phyloP scores from a whole-genome alignment of 2,888 invertebrate species.

The Diadromus collaris region DNA sequence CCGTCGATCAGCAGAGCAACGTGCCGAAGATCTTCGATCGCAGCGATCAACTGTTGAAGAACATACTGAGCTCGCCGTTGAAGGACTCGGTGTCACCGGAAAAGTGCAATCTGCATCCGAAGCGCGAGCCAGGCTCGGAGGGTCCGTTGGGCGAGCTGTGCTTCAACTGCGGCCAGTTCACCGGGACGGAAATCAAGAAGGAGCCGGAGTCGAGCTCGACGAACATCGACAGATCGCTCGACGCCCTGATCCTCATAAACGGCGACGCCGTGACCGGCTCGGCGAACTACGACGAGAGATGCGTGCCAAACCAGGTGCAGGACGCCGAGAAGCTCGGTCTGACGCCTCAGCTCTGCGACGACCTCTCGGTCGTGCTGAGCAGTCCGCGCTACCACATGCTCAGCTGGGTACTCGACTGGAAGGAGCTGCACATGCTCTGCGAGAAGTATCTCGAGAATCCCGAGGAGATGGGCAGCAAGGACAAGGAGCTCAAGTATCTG shows the following conservation, averaged over 20 bases:
- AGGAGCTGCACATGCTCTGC: conserved; percentile 82
- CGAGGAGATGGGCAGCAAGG: conserved; percentile 84
- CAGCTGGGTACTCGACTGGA: conserved; percentile 86
- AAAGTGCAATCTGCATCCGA: conserved; percentile 68
- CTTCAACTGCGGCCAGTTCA: conserved; percentile 73
- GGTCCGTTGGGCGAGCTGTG: conserved; percentile 70
- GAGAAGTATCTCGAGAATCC: conserved; percentile 82
- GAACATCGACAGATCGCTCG: conserved; percentile 81
- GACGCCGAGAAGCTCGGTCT: conserved; percentile 86
- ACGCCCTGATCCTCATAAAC: conserved; percentile 81
- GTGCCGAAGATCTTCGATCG: conserved; percentile 68
- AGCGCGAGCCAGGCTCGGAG: conserved; percentile 58
- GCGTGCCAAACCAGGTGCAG: conserved; percentile 83
- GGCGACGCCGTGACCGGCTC: conserved; percentile 82
- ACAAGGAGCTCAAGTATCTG: conserved; percentile 88
- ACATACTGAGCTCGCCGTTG: conserved; percentile 67
- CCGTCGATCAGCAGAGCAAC: conserved; percentile 65
- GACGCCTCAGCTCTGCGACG: conserved; percentile 85
- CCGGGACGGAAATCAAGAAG: conserved; percentile 65
- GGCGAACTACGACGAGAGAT: conserved; percentile 84
- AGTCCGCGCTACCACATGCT: conserved; percentile 87
- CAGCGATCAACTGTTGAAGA: conserved; percentile 72
- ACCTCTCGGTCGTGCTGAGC: conserved; percentile 86
- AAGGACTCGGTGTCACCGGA: conserved; percentile 59
- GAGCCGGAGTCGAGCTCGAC: conserved; percentile 50